These are phyloP conservation scores for Xenopus petersii DNA, from an alignment of 2,797 vertebrate genomes.

Conservation along the genomic window DNA sequence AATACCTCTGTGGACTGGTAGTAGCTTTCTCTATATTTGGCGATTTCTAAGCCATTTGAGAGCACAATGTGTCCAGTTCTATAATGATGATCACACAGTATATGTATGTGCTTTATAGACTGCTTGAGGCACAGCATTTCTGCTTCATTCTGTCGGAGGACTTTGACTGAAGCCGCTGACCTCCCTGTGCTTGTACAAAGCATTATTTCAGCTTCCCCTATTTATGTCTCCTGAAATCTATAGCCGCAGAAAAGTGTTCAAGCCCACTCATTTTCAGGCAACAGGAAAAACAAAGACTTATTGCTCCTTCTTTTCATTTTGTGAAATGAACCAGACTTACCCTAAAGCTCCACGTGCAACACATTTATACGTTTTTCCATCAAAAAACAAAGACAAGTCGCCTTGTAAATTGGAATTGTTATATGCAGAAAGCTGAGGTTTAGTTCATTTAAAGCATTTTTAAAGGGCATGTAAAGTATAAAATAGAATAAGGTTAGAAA, in stretches of 20 bases:
- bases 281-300: background rate
- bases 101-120: slow-evolving; percentile 15
- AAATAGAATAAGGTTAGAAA: too few species aligned
- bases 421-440: too few species aligned
- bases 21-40: slow-evolving; percentile 14
- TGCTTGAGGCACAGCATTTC: slow-evolving; percentile 20
- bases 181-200: background rate
- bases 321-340: too few species aligned
- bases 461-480: too few species aligned
- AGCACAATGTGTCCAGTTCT: slow-evolving; percentile 5
- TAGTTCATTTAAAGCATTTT: too few species aligned
- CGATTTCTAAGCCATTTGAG: slow-evolving; percentile 29
- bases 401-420: too few species aligned
- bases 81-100: slow-evolving; percentile 29
- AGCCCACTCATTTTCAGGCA: background rate
- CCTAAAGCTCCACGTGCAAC: too few species aligned
- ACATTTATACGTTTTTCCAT: too few species aligned
- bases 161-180: slow-evolving; percentile 10
- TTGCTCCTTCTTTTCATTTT: too few species aligned
- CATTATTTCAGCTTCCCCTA: slow-evolving; percentile 15
- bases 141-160: background rate
- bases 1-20: background rate
- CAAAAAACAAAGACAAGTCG: too few species aligned
- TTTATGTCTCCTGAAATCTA: background rate
- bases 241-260: background rate